Base-by-base conservation (phyloP, 2,113 vertebrate genomes). In the Lepus americanus region DNA sequence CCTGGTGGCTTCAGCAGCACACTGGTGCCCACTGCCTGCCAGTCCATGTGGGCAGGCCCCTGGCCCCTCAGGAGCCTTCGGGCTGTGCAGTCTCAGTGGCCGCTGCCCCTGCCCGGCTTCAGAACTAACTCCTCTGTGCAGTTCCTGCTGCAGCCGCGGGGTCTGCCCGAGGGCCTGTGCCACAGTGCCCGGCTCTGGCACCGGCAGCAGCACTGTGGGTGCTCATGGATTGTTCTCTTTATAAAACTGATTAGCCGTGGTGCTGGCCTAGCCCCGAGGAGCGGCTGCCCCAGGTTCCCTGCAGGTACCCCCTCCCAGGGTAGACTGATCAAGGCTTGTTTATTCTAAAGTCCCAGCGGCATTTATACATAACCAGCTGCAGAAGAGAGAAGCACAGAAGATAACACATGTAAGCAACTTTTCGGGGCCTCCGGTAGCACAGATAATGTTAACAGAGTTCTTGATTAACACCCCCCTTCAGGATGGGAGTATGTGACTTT, bases 201-300 rank as follows among this genome's bases (percentile, higher is more conserved):
- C 44, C 44, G 44, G 44, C 44, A 44, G 70, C 19, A 6, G 39
- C 74, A 89, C 70, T 25, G 14, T 36, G 39, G 89, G n/a, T 20
- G 36, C 79, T 63, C 69, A 80, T 36, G 55, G 91, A 86, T 39
- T 87, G 76, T 66, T 89, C 29, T 33, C 31, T 74, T 82, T 69
- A 44, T 51, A 33, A 6, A 83, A 39, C 29, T 83, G 59, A n/a
- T 84, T 83, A 87, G 19, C 31, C 1, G 49, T 49, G 64, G 14
- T 44, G 44, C 44, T 44, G 44, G 44, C 44, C 44, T 9, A 7
- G 44, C 44, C 44, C 63, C 14, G 9, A 53, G 61, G 31, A 69
- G 94, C 49, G 31, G 31, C 5, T 59, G 23, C 55, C 64, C 16
- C 36, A 49, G 8, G 74, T 80, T 74, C 51, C 19, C 13, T 79